Evolutionary conservation across 2,113 vertebrate species (phyloP).

Genomic region (Nothobranchius kuhntae): DNA sequence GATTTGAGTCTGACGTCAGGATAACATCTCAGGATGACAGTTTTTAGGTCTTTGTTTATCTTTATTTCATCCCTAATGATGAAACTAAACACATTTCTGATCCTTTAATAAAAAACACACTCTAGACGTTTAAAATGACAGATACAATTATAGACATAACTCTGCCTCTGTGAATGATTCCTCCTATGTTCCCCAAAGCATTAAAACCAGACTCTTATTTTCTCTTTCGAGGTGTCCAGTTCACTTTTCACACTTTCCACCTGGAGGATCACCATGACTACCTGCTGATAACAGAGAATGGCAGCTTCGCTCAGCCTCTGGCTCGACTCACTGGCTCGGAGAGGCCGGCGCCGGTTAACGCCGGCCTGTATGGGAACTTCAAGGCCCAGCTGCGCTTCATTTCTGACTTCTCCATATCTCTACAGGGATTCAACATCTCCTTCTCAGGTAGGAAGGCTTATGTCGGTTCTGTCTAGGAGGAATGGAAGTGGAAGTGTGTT

Average conservation of each 20-base stretch:
- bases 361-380: constrained; percentile 81
- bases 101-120: too few relatives aligned
- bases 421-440: constrained; percentile 83
- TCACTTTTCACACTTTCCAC: constrained; percentile 82
- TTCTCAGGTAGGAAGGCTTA: constrained; percentile 70
- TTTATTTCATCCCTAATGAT: too few relatives aligned
- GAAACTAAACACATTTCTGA: too few relatives aligned
- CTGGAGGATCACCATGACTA: constrained; percentile 83
- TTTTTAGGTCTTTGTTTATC: too few relatives aligned
- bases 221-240: constrained; percentile 75
- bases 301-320: constrained; percentile 78
- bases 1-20: too few relatives aligned
- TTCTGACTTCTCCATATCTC: constrained; percentile 83
- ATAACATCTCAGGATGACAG: too few relatives aligned
- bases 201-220: constrained; percentile 10
- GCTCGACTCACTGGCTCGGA: constrained; percentile 80
- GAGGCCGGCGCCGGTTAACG: constrained; percentile 71
- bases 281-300: constrained; percentile 81
- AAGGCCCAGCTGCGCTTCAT: constrained; percentile 83
- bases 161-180: not conserved
- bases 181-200: not conserved
- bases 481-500: not conserved
- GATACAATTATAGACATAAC: not conserved
- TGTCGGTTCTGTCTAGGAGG: constrained; percentile 10
- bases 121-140: too few relatives aligned